Base-by-base conservation (phyloP, 2,888 invertebrate species). In the Odontocolon sp. region DNA sequence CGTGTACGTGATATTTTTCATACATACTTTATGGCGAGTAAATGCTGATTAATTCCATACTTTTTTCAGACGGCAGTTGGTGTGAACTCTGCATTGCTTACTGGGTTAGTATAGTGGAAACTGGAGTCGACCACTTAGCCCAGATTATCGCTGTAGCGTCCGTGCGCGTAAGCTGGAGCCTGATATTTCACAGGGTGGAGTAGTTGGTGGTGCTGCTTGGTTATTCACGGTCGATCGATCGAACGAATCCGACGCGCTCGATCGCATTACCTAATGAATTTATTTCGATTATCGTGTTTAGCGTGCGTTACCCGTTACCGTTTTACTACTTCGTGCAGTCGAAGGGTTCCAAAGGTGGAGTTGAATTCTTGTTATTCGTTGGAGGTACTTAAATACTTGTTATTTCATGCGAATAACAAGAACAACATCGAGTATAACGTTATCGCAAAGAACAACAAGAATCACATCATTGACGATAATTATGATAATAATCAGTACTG, bases 251-350 rank as follows among this genome's bases (percentile, higher is more conserved):
- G 82, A 79, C 70, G 72, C 78, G 82, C 80, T 81, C 73, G 81
- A 81, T 82, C 82, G 80, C 77, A 74, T 72, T 77, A 77, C 81
- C 81, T 80, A 81, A 83, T 83, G 83, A 83, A 84, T 82, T 84
- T 81, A 81, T 80, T 80, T 81, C 78, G 77, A 82, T 82, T 82
- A 81, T 77, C 78, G 71, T 71, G 74, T 79, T 80, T 71, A 80
- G 79, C 79, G 74, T 77, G 74, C 75, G 77, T 75, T 78, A 63
- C 77, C 61, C 74, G 54, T 50, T 64, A 63, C 45, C 68, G 64
- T 69, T 66, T 64, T 40, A 74, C 77, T 59, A 69, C 64, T 26
- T 38, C 73, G 52, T 47, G 54, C 8, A 14, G 42, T 31, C 40
- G 16, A 28, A 42, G 31, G 36, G 40, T 11, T 47, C 56, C 31